These are phyloP conservation scores for Ellobius talpinus DNA, from an alignment of 2,113 vertebrate genomes.

Conservation along the genomic window DNA sequence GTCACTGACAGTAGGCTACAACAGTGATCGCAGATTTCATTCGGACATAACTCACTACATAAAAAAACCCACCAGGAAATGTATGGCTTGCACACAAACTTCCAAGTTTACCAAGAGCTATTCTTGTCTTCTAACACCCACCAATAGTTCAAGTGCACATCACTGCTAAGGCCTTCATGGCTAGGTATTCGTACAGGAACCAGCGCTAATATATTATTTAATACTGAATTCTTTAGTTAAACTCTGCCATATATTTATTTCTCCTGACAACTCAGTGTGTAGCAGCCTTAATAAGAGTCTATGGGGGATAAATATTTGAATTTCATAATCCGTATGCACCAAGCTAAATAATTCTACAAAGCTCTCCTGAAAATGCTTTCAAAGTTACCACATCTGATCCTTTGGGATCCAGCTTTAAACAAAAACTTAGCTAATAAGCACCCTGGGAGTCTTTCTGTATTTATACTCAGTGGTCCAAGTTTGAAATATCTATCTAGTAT, in stretches of 20 bases:
- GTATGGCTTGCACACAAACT: conserved; percentile 7
- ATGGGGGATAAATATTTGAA: conserved; percentile 18
- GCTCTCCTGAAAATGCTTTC: background rate
- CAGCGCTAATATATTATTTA: conserved; percentile 21
- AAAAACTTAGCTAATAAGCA: conserved; percentile 45
- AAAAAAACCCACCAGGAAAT: background rate
- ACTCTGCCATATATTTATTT: conserved; percentile 24
- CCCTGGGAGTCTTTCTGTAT: background rate
- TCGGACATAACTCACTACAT: background rate
- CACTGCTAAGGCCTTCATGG: background rate
- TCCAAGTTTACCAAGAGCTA: background rate
- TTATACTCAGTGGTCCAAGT: background rate
- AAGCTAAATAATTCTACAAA: conserved; percentile 47
- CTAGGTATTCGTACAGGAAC: background rate
- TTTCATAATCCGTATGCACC: background rate
- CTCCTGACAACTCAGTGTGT: conserved; percentile 9
- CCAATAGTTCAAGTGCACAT: background rate
- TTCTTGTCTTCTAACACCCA: background rate
- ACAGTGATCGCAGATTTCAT: background rate
- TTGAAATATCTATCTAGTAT: background rate
- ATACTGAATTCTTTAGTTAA: conserved; percentile 26
- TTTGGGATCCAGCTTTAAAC: conserved; percentile 30
- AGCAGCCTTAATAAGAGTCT: background rate
- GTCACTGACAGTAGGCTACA: background rate
- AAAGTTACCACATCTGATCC: background rate